Percentiles rank a stretch among this genome's conserved stretches.
Conservation (phyloP, 2,113 vertebrate genomes). For the Barnardius zonarius region DNA sequence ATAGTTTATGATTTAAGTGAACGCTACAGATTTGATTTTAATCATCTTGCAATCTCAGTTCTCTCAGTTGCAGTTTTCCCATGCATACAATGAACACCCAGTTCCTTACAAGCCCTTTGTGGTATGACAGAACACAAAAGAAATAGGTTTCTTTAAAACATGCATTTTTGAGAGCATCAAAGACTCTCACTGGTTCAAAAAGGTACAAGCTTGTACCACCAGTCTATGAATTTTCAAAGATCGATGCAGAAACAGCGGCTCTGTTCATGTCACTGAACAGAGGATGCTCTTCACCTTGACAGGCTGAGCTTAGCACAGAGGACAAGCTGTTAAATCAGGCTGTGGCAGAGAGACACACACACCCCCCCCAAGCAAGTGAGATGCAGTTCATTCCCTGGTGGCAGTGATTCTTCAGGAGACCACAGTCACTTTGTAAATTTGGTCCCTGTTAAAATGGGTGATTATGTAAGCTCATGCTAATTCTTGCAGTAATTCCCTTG, state of each 20-base stretch:
- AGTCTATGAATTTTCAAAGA: background rate
- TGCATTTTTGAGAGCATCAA: background rate
- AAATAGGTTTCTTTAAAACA: background rate
- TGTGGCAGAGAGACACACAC: background rate
- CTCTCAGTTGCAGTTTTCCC: background rate
- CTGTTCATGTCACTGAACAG: rapidly evolving
- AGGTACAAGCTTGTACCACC: background rate
- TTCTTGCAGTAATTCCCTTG: constrained; percentile 66
- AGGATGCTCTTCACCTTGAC: background rate
- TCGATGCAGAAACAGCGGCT: background rate
- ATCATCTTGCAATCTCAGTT: background rate
- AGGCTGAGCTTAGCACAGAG: background rate
- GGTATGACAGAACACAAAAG: background rate
- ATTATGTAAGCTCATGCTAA: constrained; percentile 67
- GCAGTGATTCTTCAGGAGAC: background rate
- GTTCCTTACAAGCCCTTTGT: background rate
- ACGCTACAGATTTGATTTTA: background rate
- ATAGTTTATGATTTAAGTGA: background rate
- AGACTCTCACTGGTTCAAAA: background rate
- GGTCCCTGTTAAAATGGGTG: constrained; percentile 16
- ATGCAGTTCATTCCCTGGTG: background rate
- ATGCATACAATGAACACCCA: rapidly evolving
- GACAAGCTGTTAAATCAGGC: background rate
- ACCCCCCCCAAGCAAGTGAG: background rate
- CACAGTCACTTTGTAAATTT: background rate